phyloP scores from a whole-genome alignment of 2,113 vertebrate species.

The Geococcyx californianus region DNA sequence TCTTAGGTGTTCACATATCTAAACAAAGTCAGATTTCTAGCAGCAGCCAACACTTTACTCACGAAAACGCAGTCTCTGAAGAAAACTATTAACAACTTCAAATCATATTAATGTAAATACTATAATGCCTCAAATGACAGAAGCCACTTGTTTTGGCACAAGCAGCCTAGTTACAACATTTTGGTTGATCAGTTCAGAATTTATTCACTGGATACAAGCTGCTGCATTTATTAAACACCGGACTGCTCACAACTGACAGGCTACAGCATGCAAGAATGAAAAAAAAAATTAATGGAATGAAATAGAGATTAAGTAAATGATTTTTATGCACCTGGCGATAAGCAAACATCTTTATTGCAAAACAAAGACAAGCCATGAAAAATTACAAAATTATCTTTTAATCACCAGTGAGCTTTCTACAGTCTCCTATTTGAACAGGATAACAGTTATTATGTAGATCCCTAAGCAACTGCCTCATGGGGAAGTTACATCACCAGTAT shows the following conservation, averaged over 20 bases:
- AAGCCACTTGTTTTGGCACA: neutral
- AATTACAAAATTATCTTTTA: constrained; percentile 69
- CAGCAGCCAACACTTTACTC: neutral
- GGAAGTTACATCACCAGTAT: constrained; percentile 73
- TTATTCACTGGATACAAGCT: constrained; percentile 3
- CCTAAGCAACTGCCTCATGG: constrained; percentile 61
- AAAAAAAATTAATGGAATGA: constrained; percentile 48
- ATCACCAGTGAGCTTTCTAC: constrained; percentile 60
- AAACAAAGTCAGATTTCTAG: neutral
- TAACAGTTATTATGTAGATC: constrained; percentile 67
- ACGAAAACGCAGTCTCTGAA: neutral
- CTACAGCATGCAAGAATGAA: neutral
- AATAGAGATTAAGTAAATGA: constrained; percentile 55
- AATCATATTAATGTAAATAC: constrained; percentile 9
- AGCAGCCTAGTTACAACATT: neutral
- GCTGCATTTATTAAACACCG: constrained; percentile 22
- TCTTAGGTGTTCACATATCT: neutral
- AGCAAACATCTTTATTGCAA: constrained; percentile 64
- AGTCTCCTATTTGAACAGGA: constrained; percentile 56
- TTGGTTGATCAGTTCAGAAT: constrained; percentile 29
- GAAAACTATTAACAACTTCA: neutral
- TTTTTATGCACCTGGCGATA: constrained; percentile 61
- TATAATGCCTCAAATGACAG: neutral
- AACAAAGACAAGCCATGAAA: constrained; percentile 60
- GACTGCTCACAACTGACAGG: neutral